Base-by-base conservation (phyloP, 2,797 vertebrate genomes). In the Prionace glauca region DNA sequence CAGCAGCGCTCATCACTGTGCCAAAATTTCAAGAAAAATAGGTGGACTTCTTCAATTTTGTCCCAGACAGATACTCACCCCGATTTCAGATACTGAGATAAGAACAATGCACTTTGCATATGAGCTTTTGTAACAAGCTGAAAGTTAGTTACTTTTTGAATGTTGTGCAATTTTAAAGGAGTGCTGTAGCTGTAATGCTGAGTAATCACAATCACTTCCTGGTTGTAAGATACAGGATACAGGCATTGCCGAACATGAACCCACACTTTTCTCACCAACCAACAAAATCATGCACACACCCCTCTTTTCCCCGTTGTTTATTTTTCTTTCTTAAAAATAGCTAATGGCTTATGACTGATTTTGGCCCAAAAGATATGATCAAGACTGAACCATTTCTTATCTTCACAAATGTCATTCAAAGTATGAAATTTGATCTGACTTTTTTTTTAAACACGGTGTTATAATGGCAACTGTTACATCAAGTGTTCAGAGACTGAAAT, bases 151-250 rank as follows among this genome's bases (percentile, higher is more conserved):
- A 98, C 98, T 98, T 97, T 97, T 97, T 97, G 97, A 97, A 97
- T 97, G 97, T 98, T 98, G 97, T 98, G 97, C 98, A 97, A 98
- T 98, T 98, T 98, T 97, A 97, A 97, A 98, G 97, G 98, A 98
- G 98, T 98, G 98, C 97, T 97, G 97, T 96, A 96, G 97, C 97
- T 97, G 97, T 97, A 98, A 97, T 96, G 96, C 97, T 97, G 96
- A 97, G 97, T 97, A 98, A 98, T 98, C 98, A 96, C 97, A 97
- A 97, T 97, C 97, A 98, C 98, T 98, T 98, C 98, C 98, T 98
- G 97, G 97, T 97, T 74, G n/a, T 95, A 14, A 95, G 10, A 29
- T n/a, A 60, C 29, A n/a, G 50, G 10, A 29, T n/a, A 60, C 29
- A n/a, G 50, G 14, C 41, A 77, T 77, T 45, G 8, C 2, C 45